A percentile compares a stretch with the other conserved stretches of the same genome.
Conservation (phyloP, 2,888 invertebrate species). For the Habrosyne pyritoides region DNA sequence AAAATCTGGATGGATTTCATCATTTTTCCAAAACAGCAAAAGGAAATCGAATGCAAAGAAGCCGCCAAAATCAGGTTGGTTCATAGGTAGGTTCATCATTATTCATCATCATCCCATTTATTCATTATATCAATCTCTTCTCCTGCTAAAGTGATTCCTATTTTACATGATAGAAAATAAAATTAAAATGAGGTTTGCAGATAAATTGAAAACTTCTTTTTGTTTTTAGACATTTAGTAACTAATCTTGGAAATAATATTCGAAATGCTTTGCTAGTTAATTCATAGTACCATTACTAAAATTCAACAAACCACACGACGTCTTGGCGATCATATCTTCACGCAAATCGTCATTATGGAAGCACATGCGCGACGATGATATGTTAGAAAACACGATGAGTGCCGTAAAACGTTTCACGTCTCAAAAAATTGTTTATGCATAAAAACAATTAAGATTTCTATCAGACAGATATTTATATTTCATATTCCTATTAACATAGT, state of each 20-base stretch:
- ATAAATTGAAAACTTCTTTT: no score
- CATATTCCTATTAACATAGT: no score
- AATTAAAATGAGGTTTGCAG: no score
- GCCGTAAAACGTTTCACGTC: no score
- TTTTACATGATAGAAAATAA: no score
- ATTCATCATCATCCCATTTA: conserved; percentile 6
- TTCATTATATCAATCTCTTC: background rate
- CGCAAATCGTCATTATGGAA: conserved; percentile 39
- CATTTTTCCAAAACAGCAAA: conserved; percentile 60
- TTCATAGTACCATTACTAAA: background rate
- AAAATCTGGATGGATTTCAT: conserved; percentile 60
- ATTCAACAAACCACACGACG: background rate
- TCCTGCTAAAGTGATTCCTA: no score
- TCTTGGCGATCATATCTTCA: conserved; percentile 11
- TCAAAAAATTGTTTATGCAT: no score
- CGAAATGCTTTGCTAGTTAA: background rate
- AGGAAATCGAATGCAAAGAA: conserved; percentile 52
- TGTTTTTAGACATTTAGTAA: no score
- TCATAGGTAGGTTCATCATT: conserved; percentile 56
- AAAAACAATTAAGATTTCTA: no score
- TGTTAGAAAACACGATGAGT: no score
- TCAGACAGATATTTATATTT: no score
- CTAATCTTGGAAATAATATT: no score
- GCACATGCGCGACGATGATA: conserved; percentile 27
- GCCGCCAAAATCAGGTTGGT: conserved; percentile 70